These are phyloP conservation scores for Pangasius sanitwongsei DNA, from an alignment of 2,797 vertebrate genomes.

Conservation along the genomic window DNA sequence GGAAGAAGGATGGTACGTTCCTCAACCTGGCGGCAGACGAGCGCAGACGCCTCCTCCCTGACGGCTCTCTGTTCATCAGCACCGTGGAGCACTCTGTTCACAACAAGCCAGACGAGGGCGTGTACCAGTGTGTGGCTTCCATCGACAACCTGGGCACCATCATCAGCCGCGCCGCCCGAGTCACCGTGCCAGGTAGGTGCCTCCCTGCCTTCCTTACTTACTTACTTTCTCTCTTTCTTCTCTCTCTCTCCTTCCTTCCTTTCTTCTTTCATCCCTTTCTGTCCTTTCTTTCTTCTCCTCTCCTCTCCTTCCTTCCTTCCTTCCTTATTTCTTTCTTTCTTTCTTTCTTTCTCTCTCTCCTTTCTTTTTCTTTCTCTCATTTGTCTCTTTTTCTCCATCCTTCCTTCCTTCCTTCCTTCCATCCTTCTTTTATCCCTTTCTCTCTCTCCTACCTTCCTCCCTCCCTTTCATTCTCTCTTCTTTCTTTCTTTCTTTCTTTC, in stretches of 20 bases:
- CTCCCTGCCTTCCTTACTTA: neutral
- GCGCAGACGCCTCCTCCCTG: conserved; percentile 83
- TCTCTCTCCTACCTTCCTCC: neutral
- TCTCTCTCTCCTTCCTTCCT: neutral
- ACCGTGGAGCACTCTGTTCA: conserved; percentile 93
- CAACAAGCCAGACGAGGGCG: conserved; percentile 94
- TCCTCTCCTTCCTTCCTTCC: neutral
- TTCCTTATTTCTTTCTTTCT: neutral
- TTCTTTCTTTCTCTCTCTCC: neutral
- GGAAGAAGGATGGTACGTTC: conserved; percentile 96
- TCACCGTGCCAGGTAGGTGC: conserved; percentile 85
- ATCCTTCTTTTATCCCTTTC: neutral
- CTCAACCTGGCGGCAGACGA: conserved; percentile 91
- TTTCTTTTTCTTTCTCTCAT: neutral
- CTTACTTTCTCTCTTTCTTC: neutral
- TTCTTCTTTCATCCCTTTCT: neutral
- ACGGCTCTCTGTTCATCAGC: conserved; percentile 88
- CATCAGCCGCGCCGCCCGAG: conserved; percentile 89
- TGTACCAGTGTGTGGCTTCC: conserved; percentile 94
- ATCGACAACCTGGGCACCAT: conserved; percentile 94
- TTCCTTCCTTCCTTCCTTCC: neutral
- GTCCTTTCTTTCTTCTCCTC: too few species aligned
- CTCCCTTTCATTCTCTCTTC: neutral
- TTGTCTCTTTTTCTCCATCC: too few species aligned
- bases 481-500: neutral